These are phyloP conservation scores for Parascotia fuliginaria DNA, from an alignment of 2,888 invertebrate genomes.

Conservation along the genomic window DNA sequence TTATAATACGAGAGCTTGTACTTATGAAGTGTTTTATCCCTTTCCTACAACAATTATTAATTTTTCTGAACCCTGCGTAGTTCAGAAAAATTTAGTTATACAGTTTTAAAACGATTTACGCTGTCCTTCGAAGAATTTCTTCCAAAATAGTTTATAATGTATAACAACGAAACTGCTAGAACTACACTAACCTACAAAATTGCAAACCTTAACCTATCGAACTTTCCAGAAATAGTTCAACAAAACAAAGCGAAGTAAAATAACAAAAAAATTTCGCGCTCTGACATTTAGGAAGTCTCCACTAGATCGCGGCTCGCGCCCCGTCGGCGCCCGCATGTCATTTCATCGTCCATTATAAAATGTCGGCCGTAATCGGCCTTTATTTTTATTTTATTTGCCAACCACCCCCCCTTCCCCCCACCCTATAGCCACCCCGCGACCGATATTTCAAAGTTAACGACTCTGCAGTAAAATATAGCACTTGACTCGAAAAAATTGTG, in stretches of 20 bases:
- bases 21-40: too few species aligned
- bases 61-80: too few species aligned
- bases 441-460: conserved; percentile 86
- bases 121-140: too few species aligned
- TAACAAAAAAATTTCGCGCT: conserved; percentile 34
- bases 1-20: too few species aligned
- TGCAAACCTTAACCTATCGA: not conserved
- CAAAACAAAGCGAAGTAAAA: conserved; percentile 25
- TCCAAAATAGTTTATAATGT: too few species aligned
- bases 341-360: conserved; percentile 83
- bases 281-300: conserved; percentile 50
- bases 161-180: too few species aligned
- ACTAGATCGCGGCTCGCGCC: conserved; percentile 47
- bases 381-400: conserved; percentile 84
- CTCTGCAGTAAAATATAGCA: conserved; percentile 80
- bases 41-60: too few species aligned
- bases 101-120: too few species aligned
- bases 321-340: conserved; percentile 82
- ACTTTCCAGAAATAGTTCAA: conserved; percentile 22
- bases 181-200: too few species aligned
- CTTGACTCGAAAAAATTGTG: conserved; percentile 72
- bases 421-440: conserved; percentile 52
- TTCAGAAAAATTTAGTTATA: too few species aligned
- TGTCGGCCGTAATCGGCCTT: conserved; percentile 83
- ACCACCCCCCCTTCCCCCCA: conserved; percentile 57